A percentile compares a stretch with the other conserved stretches of the same genome.
phyloP scores from a whole-genome alignment of 2,797 vertebrate species.

The Brachyrhaphis roseni region DNA sequence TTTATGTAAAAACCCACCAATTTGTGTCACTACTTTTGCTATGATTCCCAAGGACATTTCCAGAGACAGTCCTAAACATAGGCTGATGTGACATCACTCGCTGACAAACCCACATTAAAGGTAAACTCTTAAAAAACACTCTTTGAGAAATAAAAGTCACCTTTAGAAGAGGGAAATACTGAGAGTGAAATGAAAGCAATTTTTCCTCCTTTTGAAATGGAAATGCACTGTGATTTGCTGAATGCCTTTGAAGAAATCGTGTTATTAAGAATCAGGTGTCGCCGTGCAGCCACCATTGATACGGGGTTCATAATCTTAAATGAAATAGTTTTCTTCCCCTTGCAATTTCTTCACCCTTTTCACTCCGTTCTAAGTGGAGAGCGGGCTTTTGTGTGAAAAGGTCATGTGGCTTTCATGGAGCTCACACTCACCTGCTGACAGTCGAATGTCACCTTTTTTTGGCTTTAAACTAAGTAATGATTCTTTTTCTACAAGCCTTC shows the following conservation, averaged over 20 bases:
- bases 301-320: conserved; percentile 83
- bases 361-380: conserved; percentile 67
- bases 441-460: conserved; percentile 62
- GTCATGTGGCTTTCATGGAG: conserved; percentile 66
- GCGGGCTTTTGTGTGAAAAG: conserved; percentile 72
- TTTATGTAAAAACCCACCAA: conserved; percentile 53
- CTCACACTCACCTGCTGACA: conserved; percentile 64
- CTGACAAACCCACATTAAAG: conserved; percentile 71
- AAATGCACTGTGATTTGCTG: conserved; percentile 88
- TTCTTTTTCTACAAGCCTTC: conserved; percentile 45
- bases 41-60: conserved; percentile 66
- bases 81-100: conserved; percentile 66
- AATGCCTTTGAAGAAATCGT: conserved; percentile 90
- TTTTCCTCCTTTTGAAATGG: conserved; percentile 91
- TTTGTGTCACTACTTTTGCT: conserved; percentile 46
- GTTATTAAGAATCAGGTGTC: conserved; percentile 89
- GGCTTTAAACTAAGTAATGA: conserved; percentile 57
- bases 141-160: conserved; percentile 77
- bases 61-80: conserved; percentile 58
- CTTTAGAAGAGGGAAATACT: conserved; percentile 59
- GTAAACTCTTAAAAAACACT: conserved; percentile 74
- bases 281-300: conserved; percentile 79
- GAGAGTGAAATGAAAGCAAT: conserved; percentile 85
- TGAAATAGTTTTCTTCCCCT: conserved; percentile 74
- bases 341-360: conserved; percentile 68